phyloP scores from a whole-genome alignment of 2,797 vertebrate species.

The Carduelis carduelis region DNA sequence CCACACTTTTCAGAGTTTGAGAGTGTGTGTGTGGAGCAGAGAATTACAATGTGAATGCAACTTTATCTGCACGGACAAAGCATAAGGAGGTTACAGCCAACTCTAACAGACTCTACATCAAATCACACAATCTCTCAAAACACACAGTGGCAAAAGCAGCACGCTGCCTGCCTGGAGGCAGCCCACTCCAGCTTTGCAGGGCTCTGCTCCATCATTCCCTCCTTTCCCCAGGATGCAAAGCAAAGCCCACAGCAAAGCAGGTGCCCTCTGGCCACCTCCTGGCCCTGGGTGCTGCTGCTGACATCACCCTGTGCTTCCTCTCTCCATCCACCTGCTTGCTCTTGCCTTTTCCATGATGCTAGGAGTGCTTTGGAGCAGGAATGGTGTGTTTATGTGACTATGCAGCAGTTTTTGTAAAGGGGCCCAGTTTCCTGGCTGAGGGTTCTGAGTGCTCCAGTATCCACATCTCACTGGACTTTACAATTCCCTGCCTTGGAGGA shows the following conservation, averaged over 20 bases:
- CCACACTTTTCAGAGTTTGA: neutral
- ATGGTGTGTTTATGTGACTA: neutral
- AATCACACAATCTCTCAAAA: neutral
- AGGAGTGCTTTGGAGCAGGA: neutral
- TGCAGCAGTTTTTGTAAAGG: neutral
- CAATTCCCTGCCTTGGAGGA: neutral
- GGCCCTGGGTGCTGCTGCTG: neutral
- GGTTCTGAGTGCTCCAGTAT: neutral
- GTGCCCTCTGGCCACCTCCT: neutral
- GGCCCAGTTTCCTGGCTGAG: neutral
- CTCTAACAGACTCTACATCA: neutral
- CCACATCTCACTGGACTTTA: neutral
- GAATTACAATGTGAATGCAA: neutral
- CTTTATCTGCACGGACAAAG: neutral
- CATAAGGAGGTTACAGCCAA: neutral
- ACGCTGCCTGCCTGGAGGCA: neutral
- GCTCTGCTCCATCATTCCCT: neutral
- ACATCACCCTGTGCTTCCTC: neutral
- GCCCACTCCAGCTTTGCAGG: neutral
- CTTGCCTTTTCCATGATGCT: neutral
- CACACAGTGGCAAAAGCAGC: neutral
- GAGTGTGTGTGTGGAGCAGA: neutral
- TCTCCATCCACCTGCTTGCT: neutral
- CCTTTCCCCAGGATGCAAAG: neutral
- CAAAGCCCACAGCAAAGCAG: neutral